Evolutionary conservation across 2,113 vertebrate genomes (phyloP).

Genomic region (Stigmatopora nigra): DNA sequence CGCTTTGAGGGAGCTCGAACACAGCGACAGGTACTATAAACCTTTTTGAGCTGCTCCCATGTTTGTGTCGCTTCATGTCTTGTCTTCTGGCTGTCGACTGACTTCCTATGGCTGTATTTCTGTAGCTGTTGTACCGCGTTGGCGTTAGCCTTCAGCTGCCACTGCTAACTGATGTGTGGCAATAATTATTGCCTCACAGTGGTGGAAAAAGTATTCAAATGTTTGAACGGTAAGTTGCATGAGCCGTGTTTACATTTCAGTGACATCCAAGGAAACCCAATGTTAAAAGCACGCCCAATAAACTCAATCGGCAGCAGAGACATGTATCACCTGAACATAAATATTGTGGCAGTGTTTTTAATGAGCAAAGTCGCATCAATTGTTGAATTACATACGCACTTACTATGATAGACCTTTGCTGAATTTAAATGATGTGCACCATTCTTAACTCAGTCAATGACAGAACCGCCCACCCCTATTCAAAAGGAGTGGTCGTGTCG

Average conservation of each 20-base stretch:
- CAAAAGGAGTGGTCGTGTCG: no score
- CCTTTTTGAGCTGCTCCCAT: slow-evolving; percentile 25
- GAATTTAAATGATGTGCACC: no score
- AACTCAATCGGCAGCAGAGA: no score
- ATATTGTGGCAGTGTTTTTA: neutral
- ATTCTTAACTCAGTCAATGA: no score
- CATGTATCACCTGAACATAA: neutral
- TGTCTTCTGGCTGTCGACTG: slow-evolving; percentile 28
- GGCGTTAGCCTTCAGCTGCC: slow-evolving; percentile 48
- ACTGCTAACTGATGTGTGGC: slow-evolving; percentile 62
- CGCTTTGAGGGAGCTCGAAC: slow-evolving; percentile 36
- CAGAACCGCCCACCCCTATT: no score
- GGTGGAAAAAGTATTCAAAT: slow-evolving; percentile 63
- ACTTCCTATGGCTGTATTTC: slow-evolving; percentile 34
- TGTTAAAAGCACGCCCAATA: neutral
- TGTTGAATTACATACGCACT: neutral
- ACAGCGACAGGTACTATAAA: slow-evolving; percentile 53
- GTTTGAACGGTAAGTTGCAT: slow-evolving; percentile 58
- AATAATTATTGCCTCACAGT: slow-evolving; percentile 63
- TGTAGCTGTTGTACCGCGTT: slow-evolving; percentile 41
- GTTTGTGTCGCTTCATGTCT: slow-evolving; percentile 51
- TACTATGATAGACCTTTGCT: no score
- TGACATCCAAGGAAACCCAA: neutral
- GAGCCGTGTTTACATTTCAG: neutral
- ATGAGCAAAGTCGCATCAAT: neutral